Conservation (phyloP, 2,797 vertebrate genomes). For the Tragopan temminckii region DNA sequence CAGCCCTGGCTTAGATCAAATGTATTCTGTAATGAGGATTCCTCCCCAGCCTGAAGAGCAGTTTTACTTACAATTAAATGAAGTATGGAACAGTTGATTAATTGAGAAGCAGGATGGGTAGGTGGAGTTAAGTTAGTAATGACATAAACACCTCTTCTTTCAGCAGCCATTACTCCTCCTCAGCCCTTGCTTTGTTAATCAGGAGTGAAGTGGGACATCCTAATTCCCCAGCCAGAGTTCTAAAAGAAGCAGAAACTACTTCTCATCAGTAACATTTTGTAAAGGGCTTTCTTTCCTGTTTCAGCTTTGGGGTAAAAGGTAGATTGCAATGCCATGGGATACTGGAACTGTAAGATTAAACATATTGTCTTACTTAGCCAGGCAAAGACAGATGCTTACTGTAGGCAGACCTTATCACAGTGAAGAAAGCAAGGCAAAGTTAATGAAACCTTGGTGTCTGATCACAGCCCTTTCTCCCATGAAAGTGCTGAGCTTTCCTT, state of each 20-base stretch:
- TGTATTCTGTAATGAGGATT: not conserved
- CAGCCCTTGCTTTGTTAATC: not conserved
- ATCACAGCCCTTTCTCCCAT: conserved; percentile 9
- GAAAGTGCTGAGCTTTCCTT: conserved; percentile 34
- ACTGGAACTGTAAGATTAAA: not conserved
- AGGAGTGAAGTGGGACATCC: not conserved
- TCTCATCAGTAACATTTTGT: not conserved
- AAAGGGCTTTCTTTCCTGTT: not conserved
- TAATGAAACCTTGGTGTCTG: not conserved
- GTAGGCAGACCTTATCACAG: not conserved
- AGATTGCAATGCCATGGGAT: not conserved
- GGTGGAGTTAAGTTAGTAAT: not conserved
- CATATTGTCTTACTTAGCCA: not conserved
- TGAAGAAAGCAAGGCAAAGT: not conserved
- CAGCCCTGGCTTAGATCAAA: not conserved
- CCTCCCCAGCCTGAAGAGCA: not conserved
- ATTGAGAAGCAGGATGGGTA: not conserved
- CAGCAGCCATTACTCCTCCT: not conserved
- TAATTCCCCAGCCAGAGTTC: not conserved
- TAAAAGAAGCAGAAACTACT: not conserved
- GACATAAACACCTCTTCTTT: not conserved
- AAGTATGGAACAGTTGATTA: not conserved
- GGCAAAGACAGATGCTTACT: not conserved
- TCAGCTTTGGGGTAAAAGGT: not conserved
- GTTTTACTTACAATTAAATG: not conserved